phyloP scores from a whole-genome alignment of 2,888 invertebrate genomes.

The Clanis bilineata region DNA sequence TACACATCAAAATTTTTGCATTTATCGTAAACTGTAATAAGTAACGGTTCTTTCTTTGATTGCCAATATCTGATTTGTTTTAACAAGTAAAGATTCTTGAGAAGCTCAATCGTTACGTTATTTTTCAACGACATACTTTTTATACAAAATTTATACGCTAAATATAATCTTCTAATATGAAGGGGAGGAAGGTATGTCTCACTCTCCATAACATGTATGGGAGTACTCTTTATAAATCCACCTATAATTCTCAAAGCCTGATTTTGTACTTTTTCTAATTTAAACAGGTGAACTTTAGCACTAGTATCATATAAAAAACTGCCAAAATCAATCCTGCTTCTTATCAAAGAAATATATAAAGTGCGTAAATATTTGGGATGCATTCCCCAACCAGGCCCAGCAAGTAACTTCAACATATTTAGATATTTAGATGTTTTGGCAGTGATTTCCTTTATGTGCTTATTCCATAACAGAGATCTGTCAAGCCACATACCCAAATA shows the following conservation, averaged over 20 bases:
- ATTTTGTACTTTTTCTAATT: conserved; percentile 29
- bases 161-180: not conserved
- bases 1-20: too few relatives aligned
- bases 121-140: not conserved
- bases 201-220: not conserved
- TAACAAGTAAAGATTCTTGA: too few relatives aligned
- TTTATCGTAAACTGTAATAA: too few relatives aligned
- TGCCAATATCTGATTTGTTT: too few relatives aligned
- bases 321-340: conserved; percentile 32
- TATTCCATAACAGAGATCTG: not conserved
- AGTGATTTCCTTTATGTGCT: not conserved
- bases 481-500: conserved; percentile 4
- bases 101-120: too few relatives aligned
- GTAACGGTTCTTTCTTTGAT: too few relatives aligned
- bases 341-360: conserved; percentile 29
- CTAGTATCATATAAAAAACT: conserved; percentile 24
- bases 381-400: conserved; percentile 33
- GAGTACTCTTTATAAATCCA: too few relatives aligned
- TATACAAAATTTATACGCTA: not conserved
- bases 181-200: not conserved
- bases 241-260: too few relatives aligned
- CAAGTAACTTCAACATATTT: conserved; percentile 32
- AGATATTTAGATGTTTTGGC: not conserved
- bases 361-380: conserved; percentile 32
- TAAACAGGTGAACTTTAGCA: conserved; percentile 20